Percentiles rank a stretch among this genome's conserved stretches.
These are phyloP conservation scores for Hesperia comma DNA, from an alignment of 2,888 invertebrate species.

Conservation along the genomic window DNA sequence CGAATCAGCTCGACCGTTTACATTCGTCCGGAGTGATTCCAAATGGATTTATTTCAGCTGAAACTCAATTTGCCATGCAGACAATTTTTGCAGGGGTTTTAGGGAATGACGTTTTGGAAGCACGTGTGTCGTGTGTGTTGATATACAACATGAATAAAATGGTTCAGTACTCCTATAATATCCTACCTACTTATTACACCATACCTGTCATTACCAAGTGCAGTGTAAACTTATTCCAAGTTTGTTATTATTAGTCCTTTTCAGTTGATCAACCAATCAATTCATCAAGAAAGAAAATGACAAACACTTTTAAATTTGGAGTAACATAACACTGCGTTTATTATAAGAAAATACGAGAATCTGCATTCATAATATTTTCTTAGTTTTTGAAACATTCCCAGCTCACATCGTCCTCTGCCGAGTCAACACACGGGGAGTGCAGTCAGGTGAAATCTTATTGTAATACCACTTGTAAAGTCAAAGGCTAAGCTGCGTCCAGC, in stretches of 20 bases:
- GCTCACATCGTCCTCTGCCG: neutral
- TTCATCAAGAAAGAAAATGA: no score
- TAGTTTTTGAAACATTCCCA: neutral
- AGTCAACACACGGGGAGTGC: neutral
- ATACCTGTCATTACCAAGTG: no score
- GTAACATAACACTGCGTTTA: no score
- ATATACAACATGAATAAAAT: no score
- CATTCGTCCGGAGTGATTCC: slow-evolving; percentile 25
- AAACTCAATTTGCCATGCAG: slow-evolving; percentile 16
- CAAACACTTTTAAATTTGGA: no score
- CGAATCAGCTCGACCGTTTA: slow-evolving; percentile 12
- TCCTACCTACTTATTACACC: no score
- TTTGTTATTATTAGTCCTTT: no score
- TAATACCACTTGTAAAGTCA: slow-evolving; percentile 15
- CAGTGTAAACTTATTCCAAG: no score
- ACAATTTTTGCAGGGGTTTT: slow-evolving; percentile 2
- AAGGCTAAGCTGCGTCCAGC: neutral
- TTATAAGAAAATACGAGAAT: no score
- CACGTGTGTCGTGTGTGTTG: neutral
- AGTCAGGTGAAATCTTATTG: slow-evolving; percentile 4
- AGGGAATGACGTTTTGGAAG: neutral
- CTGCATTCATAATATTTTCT: neutral
- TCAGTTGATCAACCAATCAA: no score
- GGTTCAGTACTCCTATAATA: no score
- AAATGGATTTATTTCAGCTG: slow-evolving; percentile 26